phyloP scores from a whole-genome alignment of 2,797 vertebrate genomes.

The Sebastiscus tertius region DNA sequence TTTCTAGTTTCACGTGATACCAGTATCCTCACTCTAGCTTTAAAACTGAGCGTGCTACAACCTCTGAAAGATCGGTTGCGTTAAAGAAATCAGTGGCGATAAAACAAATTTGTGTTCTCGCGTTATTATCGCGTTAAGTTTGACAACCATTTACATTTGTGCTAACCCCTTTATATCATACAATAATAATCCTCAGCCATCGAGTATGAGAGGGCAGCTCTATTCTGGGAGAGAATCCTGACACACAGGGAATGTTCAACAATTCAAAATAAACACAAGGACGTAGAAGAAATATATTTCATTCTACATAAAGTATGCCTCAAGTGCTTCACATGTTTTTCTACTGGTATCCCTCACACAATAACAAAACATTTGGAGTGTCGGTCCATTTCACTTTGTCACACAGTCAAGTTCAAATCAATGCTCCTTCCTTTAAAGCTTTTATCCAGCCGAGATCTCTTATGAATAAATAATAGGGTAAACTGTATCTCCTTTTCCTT shows the following conservation, averaged over 20 bases:
- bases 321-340: background rate
- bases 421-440: background rate
- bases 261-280: background rate
- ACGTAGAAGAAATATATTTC: background rate
- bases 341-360: background rate
- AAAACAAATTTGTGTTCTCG: too few relatives aligned
- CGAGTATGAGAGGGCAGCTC: background rate
- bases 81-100: too few relatives aligned
- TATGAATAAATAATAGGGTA: background rate
- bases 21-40: too few relatives aligned
- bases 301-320: background rate
- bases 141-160: background rate
- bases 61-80: too few relatives aligned
- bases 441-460: background rate
- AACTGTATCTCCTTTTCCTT: slow-evolving; percentile 5
- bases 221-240: background rate
- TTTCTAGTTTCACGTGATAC: too few relatives aligned
- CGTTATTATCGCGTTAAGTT: too few relatives aligned
- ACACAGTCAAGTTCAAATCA: slow-evolving; percentile 1
- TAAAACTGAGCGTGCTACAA: too few relatives aligned
- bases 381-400: background rate
- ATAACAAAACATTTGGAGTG: background rate
- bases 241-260: background rate
- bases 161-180: background rate
- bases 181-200: background rate